Evolutionary conservation across 2,797 vertebrate species (phyloP).

Genomic region (Danio albolineatus): DNA sequence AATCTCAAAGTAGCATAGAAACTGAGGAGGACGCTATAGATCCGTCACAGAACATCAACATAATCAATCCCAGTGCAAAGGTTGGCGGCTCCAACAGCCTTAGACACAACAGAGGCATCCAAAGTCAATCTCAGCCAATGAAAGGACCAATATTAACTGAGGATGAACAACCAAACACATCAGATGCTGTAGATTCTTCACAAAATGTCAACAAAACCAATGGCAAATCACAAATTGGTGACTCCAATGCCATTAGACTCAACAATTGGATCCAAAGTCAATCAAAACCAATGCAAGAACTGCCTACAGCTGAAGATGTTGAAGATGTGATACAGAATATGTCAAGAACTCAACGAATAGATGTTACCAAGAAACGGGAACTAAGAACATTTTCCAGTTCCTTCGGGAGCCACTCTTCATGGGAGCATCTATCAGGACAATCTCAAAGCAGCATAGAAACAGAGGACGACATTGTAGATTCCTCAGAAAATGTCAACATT

Average conservation of each 20-base stretch:
- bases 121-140: background rate
- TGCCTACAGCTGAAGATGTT: background rate
- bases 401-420: conserved; percentile 72
- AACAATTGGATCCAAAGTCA: background rate
- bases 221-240: too few species aligned
- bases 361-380: background rate
- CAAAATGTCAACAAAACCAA: too few species aligned
- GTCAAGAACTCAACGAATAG: background rate
- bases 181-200: background rate
- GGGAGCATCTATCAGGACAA: conserved; percentile 76
- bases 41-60: background rate
- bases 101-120: background rate
- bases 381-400: conserved; percentile 37
- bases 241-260: too few species aligned
- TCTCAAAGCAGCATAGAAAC: conserved; percentile 61
- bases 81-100: background rate
- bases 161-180: background rate
- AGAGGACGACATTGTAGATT: background rate
- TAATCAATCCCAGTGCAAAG: background rate
- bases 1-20: conserved; percentile 21
- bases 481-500: background rate
- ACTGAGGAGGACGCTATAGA: background rate
- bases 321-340: background rate
- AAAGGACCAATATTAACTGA: background rate
- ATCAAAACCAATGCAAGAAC: background rate